Conservation (phyloP, 2,113 vertebrate genomes). For the Fregata magnificens region DNA sequence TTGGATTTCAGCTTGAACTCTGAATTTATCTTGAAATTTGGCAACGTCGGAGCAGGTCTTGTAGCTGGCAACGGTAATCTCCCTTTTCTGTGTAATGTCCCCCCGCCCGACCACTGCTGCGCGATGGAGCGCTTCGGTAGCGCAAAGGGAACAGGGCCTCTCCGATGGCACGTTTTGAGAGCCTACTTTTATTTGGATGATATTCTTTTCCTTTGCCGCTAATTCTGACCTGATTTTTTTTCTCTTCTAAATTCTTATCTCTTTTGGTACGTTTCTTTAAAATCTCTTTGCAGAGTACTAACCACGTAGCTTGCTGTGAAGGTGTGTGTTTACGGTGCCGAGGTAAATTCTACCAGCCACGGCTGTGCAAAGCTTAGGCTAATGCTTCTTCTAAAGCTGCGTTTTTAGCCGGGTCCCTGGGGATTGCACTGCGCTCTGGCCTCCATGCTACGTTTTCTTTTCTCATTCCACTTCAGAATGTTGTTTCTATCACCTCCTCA, state of each 20-base stretch:
- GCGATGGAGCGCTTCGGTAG: not conserved
- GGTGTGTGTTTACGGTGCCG: not conserved
- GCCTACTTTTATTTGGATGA: not conserved
- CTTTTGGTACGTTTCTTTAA: not conserved
- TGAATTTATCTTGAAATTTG: not conserved
- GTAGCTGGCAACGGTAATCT: not conserved
- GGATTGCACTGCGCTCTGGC: not conserved
- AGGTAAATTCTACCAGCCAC: not conserved
- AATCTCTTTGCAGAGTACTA: not conserved
- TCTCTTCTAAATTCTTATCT: not conserved
- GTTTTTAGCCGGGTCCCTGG: not conserved
- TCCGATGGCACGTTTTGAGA: fast-evolving
- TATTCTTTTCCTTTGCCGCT: too few relatives aligned
- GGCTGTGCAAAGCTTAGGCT: not conserved
- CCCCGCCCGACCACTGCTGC: not conserved
- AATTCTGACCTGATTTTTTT: not conserved
- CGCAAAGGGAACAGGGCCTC: not conserved
- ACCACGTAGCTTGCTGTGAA: not conserved
- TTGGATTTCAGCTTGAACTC: not conserved
- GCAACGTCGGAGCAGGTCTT: not conserved
- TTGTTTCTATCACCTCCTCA: conserved; percentile 63
- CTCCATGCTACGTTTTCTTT: not conserved
- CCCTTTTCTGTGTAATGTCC: fast-evolving
- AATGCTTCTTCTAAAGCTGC: not conserved
- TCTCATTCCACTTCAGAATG: conserved; percentile 31